These are phyloP conservation scores for Melanerpes aurifrons DNA, from an alignment of 2,113 vertebrate species.

Conservation along the genomic window DNA sequence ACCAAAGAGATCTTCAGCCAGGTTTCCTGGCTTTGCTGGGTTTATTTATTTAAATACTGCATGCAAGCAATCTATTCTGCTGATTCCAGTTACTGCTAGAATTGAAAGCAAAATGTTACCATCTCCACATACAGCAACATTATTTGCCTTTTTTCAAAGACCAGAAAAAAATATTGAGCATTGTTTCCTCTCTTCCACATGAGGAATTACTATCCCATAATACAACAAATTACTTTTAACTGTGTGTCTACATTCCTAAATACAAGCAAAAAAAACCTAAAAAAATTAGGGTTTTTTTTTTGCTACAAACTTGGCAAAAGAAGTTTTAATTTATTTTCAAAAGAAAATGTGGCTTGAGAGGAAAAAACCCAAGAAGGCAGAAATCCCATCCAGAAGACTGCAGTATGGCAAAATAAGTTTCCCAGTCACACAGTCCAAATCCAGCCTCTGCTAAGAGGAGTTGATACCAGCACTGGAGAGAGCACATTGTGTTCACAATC, in stretches of 20 bases:
- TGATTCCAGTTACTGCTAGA: neutral
- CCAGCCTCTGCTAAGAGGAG: neutral
- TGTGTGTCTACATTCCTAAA: neutral
- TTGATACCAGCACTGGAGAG: neutral
- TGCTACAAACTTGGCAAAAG: neutral
- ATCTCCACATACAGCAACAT: neutral
- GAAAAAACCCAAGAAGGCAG: neutral
- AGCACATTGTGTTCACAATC: neutral
- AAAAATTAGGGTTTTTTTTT: neutral
- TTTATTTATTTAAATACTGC: neutral
- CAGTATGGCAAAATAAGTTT: neutral
- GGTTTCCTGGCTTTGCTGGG: neutral
- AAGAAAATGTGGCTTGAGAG: neutral
- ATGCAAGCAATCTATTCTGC: neutral
- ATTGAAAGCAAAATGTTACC: neutral
- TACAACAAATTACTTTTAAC: neutral
- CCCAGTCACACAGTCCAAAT: neutral
- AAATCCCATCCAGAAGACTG: neutral
- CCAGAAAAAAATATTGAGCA: neutral
- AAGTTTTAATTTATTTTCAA: fast-evolving
- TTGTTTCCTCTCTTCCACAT: neutral
- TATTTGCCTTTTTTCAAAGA: neutral
- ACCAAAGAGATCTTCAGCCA: neutral
- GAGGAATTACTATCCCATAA: neutral
- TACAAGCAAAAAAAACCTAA: neutral